Percentiles rank a stretch among this genome's conserved stretches.
phyloP scores from a whole-genome alignment of 2,113 vertebrate species.

The human (Homo sapiens) region GRCh38 chr3:87499501-87500000 shows the following conservation, averaged over 20 bases:
- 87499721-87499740: background rate
- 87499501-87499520: conserved; percentile 35
- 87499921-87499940: background rate
- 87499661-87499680: conserved; percentile 8
- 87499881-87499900: background rate
- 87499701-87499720: background rate
- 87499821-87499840: background rate
- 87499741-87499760: background rate
- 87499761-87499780: background rate
- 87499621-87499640: background rate
- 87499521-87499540: conserved; percentile 35
- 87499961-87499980: background rate
- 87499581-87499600: background rate
- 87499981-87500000: background rate
- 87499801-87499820: background rate
- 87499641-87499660: background rate
- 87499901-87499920: background rate
- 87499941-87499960: background rate
- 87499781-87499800: background rate
- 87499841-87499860: background rate
- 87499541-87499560: conserved; percentile 32
- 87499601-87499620: background rate
- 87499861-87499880: background rate
- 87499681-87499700: background rate
- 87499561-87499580: conserved; percentile 57